Base-by-base conservation (phyloP, 2,797 vertebrate species). In the Peromyscus attwateri region DNA sequence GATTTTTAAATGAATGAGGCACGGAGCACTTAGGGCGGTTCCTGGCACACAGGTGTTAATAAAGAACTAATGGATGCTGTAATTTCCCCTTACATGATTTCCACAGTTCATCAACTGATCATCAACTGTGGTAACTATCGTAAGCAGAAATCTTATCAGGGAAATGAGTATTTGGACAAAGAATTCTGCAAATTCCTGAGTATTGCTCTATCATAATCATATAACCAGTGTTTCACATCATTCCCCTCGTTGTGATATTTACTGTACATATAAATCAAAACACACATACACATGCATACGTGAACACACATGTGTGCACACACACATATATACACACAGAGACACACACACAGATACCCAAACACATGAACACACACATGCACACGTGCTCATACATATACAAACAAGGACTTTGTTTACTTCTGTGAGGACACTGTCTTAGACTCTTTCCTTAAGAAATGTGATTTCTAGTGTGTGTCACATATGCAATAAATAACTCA, bases 111-210 rank as follows among this genome's bases (percentile, higher is more conserved):
- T 60, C 83, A 79, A 37, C 62, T n/a, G 29, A 12, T 62, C 57
- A 43, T 92, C n/a, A 71, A 55, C 8, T 75, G 73, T 64, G 10
- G 3, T 40, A 13, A 40, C 21, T 25, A 75, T n/a, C 25, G 60
- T 73, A 68, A 75, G 27, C 49, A 43, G 87, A 81, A 55, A 34
- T 76, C 16, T 94, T 52, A 11, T 62, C 25, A 76, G 16, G 66
- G 37, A 17, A 87, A 55, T 80, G 31, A 46, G 0, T 90, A 49
- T 79, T 84, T 87, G 7, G 70, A 52, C 43, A 89, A 43, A 34
- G 29, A 68, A 19, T 88, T 89, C 68, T 89, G 1, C 57, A 92
- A 87, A 95, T 95, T 64, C n/a, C 89, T 64, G 5, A 92, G 57
- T 68, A 60, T 85, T 77, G 13, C 23, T 43, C 10, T 76, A 55